phyloP scores from a whole-genome alignment of 2,888 invertebrate genomes.

The Elmis aenea region DNA sequence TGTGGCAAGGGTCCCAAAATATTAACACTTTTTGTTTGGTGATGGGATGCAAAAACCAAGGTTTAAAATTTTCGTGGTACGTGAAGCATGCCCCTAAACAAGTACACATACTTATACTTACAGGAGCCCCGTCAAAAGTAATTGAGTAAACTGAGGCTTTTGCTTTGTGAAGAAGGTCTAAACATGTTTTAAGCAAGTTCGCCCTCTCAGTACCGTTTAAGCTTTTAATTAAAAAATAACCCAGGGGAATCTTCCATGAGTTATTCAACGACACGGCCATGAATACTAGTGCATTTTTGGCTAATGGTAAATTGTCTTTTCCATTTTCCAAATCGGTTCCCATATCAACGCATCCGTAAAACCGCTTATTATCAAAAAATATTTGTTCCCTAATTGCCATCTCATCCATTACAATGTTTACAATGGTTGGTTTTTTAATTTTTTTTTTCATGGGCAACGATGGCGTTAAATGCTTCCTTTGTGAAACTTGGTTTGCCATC shows the following conservation, averaged over 20 bases:
- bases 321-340: constrained; percentile 22
- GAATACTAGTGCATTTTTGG: constrained; percentile 30
- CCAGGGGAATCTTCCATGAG: constrained; percentile 30
- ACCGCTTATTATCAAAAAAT: constrained; percentile 32
- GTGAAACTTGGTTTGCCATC: constrained; percentile 23
- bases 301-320: constrained; percentile 22
- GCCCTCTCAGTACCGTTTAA: constrained; percentile 25
- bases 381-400: constrained; percentile 29
- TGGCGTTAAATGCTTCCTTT: constrained; percentile 23
- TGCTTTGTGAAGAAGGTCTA: too few relatives aligned
- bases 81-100: constrained; percentile 14
- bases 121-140: constrained; percentile 32
- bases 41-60: constrained; percentile 22
- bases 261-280: constrained; percentile 27
- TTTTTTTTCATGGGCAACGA: constrained; percentile 15
- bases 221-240: constrained; percentile 29
- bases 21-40: constrained; percentile 7
- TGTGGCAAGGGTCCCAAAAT: constrained; percentile 13
- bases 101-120: constrained; percentile 22
- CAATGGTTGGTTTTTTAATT: constrained; percentile 17
- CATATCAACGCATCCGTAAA: constrained; percentile 32
- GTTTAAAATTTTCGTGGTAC: constrained; percentile 9
- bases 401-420: constrained; percentile 28
- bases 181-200: constrained; percentile 23
- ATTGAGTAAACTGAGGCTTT: constrained; percentile 21